Conservation (phyloP, 2,113 vertebrate genomes). For the Baryphthengus martii region DNA sequence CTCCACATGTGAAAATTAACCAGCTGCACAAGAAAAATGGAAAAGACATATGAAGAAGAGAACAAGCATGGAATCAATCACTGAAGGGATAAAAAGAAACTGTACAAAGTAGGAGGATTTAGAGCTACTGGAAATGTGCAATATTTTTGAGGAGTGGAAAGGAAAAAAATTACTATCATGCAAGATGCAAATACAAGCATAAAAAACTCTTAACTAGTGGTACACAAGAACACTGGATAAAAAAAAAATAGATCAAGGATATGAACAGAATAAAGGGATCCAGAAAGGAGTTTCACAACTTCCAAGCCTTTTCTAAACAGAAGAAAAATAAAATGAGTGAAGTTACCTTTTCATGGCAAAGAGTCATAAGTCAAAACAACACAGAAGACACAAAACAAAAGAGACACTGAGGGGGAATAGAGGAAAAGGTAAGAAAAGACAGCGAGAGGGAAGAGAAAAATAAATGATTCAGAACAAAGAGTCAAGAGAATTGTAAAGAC, state of each 20-base stretch:
- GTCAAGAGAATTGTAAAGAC: neutral
- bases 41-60: neutral
- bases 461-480: neutral
- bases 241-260: neutral
- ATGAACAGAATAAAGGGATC: neutral
- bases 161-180: neutral
- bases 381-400: neutral
- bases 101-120: neutral
- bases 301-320: neutral
- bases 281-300: neutral
- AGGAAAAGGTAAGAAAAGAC: neutral
- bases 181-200: neutral
- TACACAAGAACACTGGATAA: neutral
- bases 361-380: neutral
- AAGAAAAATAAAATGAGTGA: neutral
- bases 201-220: neutral
- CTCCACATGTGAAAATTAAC: neutral
- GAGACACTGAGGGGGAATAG: neutral
- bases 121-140: neutral
- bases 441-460: neutral
- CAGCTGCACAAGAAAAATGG: neutral
- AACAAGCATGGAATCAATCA: neutral
- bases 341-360: neutral
- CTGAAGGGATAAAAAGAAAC: neutral
- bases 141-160: neutral